These are phyloP conservation scores for Thalassophryne amazonica DNA, from an alignment of 2,797 vertebrate genomes.

Conservation along the genomic window DNA sequence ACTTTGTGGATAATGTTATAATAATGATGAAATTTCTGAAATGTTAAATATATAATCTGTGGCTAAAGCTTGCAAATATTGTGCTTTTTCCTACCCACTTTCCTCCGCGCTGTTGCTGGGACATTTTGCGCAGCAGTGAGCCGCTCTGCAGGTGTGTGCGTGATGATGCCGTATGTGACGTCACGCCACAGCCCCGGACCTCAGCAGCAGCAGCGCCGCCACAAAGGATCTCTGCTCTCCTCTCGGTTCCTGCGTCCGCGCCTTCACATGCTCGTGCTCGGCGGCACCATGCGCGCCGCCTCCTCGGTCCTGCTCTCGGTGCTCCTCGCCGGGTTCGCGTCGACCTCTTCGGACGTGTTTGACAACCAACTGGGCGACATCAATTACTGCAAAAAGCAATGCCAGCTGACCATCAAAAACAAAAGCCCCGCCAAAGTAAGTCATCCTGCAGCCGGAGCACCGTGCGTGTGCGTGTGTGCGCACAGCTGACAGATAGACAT, in stretches of 20 bases:
- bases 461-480: conserved; percentile 7
- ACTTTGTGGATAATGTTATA: too few relatives aligned
- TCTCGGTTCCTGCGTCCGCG: conserved; percentile 17
- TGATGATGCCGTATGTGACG: conserved; percentile 69
- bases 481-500: conserved; percentile 6
- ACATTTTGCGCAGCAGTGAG: too few relatives aligned
- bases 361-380: conserved; percentile 89
- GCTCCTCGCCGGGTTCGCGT: conserved; percentile 69
- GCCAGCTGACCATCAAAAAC: conserved; percentile 82
- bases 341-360: conserved; percentile 80
- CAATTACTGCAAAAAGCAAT: conserved; percentile 89
- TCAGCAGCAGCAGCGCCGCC: conserved; percentile 66
- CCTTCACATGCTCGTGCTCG: conserved; percentile 66
- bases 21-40: too few relatives aligned
- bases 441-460: conserved; percentile 34
- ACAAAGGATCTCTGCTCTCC: conserved; percentile 70
- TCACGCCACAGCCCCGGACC: too few relatives aligned
- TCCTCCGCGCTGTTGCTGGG: too few relatives aligned
- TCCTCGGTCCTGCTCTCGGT: conserved; percentile 71
- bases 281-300: conserved; percentile 65
- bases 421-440: conserved; percentile 83
- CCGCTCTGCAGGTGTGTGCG: conserved; percentile 44
- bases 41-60: too few relatives aligned
- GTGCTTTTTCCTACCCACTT: too few relatives aligned
- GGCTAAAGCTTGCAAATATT: too few relatives aligned